These are phyloP conservation scores for Ectropis crepuscularia DNA, from an alignment of 2,888 invertebrate species.

Conservation along the genomic window DNA sequence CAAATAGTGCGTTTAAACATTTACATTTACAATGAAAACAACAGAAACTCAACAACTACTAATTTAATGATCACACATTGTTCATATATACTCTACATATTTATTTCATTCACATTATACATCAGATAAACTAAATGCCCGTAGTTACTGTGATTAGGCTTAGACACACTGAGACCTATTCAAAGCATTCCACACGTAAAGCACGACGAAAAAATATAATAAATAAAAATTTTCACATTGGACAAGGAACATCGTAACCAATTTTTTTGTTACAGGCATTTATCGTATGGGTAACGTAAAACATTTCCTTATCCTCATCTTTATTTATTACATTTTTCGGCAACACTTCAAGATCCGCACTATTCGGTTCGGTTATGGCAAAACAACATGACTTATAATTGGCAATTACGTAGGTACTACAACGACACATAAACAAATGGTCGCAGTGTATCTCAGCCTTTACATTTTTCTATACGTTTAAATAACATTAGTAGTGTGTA, in stretches of 20 bases:
- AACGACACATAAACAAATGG: background rate
- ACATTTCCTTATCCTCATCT: no score
- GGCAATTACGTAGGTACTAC: no score
- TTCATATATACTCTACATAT: conserved; percentile 26
- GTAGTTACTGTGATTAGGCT: conserved; percentile 4
- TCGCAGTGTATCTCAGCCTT: conserved; percentile 4
- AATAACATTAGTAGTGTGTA: background rate
- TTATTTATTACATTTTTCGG: no score
- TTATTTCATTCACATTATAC: background rate
- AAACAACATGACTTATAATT: no score
- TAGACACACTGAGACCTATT: conserved; percentile 5
- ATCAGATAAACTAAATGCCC: conserved; percentile 11
- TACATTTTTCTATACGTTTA: background rate
- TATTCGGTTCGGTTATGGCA: no score
- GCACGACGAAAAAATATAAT: no score
- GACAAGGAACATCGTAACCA: no score
- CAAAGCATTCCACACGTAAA: no score
- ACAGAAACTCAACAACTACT: conserved; percentile 45
- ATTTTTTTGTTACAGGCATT: no score
- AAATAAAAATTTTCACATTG: no score
- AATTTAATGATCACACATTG: conserved; percentile 38
- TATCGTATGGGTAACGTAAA: no score
- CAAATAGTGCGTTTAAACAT: conserved; percentile 57
- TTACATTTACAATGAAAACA: conserved; percentile 41
- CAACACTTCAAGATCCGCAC: no score